Conservation (phyloP, 2,888 invertebrate genomes). For the Mimas tiliae region DNA sequence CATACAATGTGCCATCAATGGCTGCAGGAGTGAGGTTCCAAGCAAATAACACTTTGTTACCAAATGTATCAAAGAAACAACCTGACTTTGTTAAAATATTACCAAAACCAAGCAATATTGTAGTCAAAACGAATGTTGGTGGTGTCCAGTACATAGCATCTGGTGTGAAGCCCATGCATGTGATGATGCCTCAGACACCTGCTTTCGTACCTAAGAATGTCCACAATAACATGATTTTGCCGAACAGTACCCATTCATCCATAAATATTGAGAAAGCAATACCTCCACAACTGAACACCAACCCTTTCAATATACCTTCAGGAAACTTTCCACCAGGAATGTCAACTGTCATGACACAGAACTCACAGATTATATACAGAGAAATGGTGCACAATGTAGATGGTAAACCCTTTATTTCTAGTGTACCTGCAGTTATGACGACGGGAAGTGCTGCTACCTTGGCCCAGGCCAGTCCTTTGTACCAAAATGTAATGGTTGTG, state of each 20-base stretch:
- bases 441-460: slow-evolving; percentile 66
- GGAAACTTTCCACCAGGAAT: slow-evolving; percentile 63
- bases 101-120: slow-evolving; percentile 71
- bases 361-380: slow-evolving; percentile 78
- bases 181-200: slow-evolving; percentile 66
- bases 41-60: slow-evolving; percentile 47
- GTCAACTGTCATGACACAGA: slow-evolving; percentile 78
- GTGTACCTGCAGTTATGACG: slow-evolving; percentile 64
- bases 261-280: slow-evolving; percentile 61
- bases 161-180: slow-evolving; percentile 67
- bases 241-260: slow-evolving; percentile 60
- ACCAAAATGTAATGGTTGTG: slow-evolving; percentile 80
- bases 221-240: slow-evolving; percentile 73
- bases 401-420: slow-evolving; percentile 73
- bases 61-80: slow-evolving; percentile 53
- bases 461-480: slow-evolving; percentile 70
- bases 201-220: slow-evolving; percentile 77
- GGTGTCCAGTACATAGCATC: slow-evolving; percentile 68
- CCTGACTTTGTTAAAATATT: slow-evolving; percentile 66
- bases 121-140: slow-evolving; percentile 69
- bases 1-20: slow-evolving; percentile 58
- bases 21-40: slow-evolving; percentile 56
- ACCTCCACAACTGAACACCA: slow-evolving; percentile 54
- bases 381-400: slow-evolving; percentile 79
- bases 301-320: slow-evolving; percentile 65